phyloP scores from a whole-genome alignment of 2,113 vertebrate species.

The Agelaius tricolor region DNA sequence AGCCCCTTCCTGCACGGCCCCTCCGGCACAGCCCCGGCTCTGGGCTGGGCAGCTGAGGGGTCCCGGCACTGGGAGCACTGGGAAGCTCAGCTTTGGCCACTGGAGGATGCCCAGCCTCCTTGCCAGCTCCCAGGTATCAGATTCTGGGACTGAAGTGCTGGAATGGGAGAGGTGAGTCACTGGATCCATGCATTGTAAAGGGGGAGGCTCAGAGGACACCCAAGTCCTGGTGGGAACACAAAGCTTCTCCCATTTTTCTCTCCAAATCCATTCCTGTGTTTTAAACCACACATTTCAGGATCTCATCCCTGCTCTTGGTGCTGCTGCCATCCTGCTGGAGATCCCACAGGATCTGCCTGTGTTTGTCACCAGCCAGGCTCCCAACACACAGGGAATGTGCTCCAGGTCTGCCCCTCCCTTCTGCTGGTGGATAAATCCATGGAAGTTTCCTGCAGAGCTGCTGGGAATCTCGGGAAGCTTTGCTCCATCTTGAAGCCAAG shows the following conservation, averaged over 20 bases:
- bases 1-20: background rate
- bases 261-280: accelerated
- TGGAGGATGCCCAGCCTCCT: accelerated
- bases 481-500: background rate
- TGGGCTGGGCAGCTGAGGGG: accelerated
- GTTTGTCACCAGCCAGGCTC: background rate
- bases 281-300: background rate
- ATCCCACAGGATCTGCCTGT: accelerated
- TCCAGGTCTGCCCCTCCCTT: background rate
- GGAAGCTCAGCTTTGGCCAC: background rate
- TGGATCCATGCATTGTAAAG: accelerated
- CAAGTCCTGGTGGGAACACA: background rate
- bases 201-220: background rate
- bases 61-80: background rate
- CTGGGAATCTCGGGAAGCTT: background rate
- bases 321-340: background rate
- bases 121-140: accelerated
- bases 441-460: background rate
- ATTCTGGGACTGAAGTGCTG: background rate
- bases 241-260: background rate
- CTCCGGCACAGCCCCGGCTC: background rate
- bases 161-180: background rate
- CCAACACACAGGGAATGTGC: accelerated
- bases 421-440: background rate
- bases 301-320: background rate